A percentile compares a stretch with the other conserved stretches of the same genome.
Evolutionary conservation across 2,888 invertebrate genomes (phyloP).

Genomic region (Lithodes maja): DNA sequence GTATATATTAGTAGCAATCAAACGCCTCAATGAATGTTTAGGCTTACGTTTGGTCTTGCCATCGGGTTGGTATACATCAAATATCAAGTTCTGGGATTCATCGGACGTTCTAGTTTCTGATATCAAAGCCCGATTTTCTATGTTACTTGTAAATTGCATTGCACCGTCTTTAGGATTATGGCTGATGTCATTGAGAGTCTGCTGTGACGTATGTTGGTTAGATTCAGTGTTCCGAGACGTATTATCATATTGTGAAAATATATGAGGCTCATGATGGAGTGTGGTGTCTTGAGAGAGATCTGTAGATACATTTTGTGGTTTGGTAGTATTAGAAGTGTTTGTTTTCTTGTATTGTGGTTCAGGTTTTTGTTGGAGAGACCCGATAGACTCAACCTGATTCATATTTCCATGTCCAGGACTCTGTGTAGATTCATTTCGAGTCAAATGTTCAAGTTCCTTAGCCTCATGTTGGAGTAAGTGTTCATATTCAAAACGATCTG

Average conservation of each 20-base stretch:
- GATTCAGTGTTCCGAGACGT: not conserved
- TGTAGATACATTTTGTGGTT: too few relatives aligned
- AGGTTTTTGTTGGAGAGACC: too few relatives aligned
- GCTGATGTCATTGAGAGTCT: too few relatives aligned
- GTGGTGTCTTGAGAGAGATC: too few relatives aligned
- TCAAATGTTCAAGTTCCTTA: too few relatives aligned
- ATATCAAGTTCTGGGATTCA: not conserved
- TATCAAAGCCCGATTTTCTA: not conserved
- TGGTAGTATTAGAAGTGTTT: too few relatives aligned
- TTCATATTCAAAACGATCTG: not conserved
- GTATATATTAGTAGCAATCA: not conserved
- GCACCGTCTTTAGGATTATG: not conserved
- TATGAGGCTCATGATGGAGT: too few relatives aligned
- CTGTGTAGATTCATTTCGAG: too few relatives aligned
- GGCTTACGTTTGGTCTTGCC: not conserved
- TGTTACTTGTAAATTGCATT: not conserved
- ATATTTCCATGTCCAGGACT: too few relatives aligned
- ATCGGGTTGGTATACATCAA: not conserved
- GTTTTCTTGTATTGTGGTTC: too few relatives aligned
- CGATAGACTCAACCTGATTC: too few relatives aligned
- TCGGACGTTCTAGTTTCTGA: not conserved
- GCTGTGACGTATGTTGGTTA: not conserved
- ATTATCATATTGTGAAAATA: too few relatives aligned
- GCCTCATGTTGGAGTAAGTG: not conserved
- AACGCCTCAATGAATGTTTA: not conserved